Base-by-base conservation (phyloP, 2,113 vertebrate species). In the Percopsis transmontana region DNA sequence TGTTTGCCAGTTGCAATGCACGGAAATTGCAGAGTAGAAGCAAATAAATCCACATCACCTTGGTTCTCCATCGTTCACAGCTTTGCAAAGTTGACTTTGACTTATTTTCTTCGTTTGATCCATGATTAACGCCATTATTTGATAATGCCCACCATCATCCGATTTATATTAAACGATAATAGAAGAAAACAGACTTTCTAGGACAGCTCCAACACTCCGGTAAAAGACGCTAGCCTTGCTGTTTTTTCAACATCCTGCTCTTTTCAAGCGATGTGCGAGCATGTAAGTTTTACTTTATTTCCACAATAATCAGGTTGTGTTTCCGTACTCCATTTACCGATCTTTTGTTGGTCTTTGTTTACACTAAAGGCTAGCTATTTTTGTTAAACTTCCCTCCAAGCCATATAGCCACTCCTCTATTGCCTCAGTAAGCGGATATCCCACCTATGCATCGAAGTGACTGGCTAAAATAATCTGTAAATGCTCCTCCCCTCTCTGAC, bases 311-410 rank as follows among this genome's bases (percentile, higher is more conserved):
- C 27, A 33, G 8, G 27, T 33, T 33, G 5, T 33, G 27, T 33
- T 33, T 33, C 8, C 27, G 8, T 33, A 33, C 27, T 33, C 1
- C 27, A 33, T 33, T 6, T 33, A 33, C 8, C 27, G 27, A 33
- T 33, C 27, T 33, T 33, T 7, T 33, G 19, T 1, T 44, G 3
- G 12, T 42, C 8, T 19, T 45, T 9, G 19, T 67, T 65, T 38
- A 27, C 18, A 40, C 14, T 2, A 11, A 19, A 10, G 24, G 54
- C 8, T 1, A 10, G 13, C 0, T 52, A 18, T 70, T 61, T n/a
- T 39, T 20, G 21, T 89, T 72, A 55, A 86, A 87, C 59, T 90
- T 90, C 89, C 88, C 89, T 88, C 89, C 86, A 79, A 60, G 3
- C 5, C 16, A 33, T 6, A 16, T 10, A 16, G 40, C 2, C 27